A percentile compares a stretch with the other conserved stretches of the same genome.
Evolutionary conservation across 2,888 invertebrate species (phyloP).

Genomic region (Drosophila gaucha): DNA sequence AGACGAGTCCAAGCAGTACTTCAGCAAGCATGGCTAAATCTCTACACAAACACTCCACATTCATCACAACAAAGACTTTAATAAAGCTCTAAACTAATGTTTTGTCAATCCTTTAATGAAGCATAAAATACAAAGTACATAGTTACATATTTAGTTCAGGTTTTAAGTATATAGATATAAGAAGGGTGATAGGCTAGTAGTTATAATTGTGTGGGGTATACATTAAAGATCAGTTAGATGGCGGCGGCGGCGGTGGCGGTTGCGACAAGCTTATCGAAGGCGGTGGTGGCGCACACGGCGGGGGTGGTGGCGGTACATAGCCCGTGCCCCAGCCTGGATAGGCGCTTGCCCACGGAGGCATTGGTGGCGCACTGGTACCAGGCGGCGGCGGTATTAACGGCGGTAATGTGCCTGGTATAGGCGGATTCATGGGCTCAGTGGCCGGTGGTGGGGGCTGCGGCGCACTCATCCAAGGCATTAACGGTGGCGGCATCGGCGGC

Average conservation of each 20-base stretch:
- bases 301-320: conserved; percentile 86
- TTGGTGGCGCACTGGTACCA: conserved; percentile 78
- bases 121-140: conserved; percentile 60
- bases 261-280: conserved; percentile 86
- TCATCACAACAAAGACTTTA: conserved; percentile 32
- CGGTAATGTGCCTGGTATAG: conserved; percentile 84
- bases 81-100: conserved; percentile 23
- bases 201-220: conserved; percentile 11
- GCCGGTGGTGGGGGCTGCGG: conserved; percentile 86
- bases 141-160: conserved; percentile 31
- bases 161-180: conserved; percentile 19
- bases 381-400: conserved; percentile 86
- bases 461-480: conserved; percentile 87
- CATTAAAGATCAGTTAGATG: conserved; percentile 60
- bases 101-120: conserved; percentile 64
- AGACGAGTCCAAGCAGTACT: conserved; percentile 94
- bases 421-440: conserved; percentile 75
- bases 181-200: conserved; percentile 32
- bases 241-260: conserved; percentile 90
- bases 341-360: conserved; percentile 78
- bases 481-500: conserved; percentile 85
- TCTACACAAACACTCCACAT: conserved; percentile 16
- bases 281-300: conserved; percentile 86
- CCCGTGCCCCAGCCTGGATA: conserved; percentile 80
- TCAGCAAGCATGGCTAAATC: conserved; percentile 86